Conservation (phyloP, 2,888 invertebrate genomes). For the Dolomedes plantarius region DNA sequence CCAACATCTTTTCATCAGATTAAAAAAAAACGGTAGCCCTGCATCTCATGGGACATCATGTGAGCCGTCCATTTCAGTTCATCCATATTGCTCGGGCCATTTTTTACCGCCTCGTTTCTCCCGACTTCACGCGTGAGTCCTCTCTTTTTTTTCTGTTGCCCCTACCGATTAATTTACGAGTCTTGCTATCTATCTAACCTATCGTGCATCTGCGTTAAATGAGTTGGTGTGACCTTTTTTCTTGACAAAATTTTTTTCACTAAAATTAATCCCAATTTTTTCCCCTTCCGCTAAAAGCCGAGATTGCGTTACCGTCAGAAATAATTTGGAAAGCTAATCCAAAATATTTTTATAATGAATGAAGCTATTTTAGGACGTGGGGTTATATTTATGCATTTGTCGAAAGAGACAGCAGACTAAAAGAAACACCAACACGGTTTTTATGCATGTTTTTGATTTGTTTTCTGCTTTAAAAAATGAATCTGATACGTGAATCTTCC, state of each 20-base stretch:
- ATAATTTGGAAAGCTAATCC: constrained; percentile 9
- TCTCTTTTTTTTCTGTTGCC: constrained; percentile 21
- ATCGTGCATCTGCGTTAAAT: constrained; percentile 34
- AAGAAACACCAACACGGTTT: too few relatives aligned
- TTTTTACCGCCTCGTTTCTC: constrained; percentile 21
- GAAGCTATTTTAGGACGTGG: neutral
- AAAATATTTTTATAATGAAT: constrained; percentile 14
- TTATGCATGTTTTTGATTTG: too few relatives aligned
- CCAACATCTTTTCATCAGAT: neutral
- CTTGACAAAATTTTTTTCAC: neutral
- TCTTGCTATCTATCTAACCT: constrained; percentile 42
- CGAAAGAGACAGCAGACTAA: neutral
- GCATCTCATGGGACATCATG: neutral
- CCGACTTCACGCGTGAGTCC: neutral
- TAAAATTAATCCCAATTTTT: constrained; percentile 4
- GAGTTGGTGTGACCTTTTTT: neutral
- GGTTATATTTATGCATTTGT: neutral
- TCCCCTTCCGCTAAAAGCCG: neutral
- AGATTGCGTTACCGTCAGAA: neutral
- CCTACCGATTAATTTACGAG: constrained; percentile 48
- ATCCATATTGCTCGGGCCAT: neutral
- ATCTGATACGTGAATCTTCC: too few relatives aligned
- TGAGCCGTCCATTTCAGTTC: neutral
- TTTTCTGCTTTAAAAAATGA: too few relatives aligned
- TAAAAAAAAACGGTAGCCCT: neutral